phyloP scores from a whole-genome alignment of 2,113 vertebrate genomes.

The Peromyscus polionotus region DNA sequence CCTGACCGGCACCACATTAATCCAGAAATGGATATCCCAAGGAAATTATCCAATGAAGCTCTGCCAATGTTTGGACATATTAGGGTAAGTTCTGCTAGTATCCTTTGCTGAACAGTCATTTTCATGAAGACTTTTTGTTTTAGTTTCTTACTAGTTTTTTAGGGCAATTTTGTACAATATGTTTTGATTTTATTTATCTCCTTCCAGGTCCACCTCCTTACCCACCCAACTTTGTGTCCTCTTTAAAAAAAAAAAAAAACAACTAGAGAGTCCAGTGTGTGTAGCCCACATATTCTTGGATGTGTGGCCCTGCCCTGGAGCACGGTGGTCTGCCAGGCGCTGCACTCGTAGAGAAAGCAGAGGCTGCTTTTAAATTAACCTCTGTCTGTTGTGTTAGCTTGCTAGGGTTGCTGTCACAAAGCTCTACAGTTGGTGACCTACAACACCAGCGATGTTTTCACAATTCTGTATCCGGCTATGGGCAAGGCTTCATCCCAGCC shows the following conservation, averaged over 20 bases:
- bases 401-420: background rate
- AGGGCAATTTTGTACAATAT: background rate
- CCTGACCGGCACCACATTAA: slow-evolving; percentile 86
- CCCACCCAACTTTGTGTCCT: background rate
- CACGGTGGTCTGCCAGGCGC: background rate
- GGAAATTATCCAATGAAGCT: slow-evolving; percentile 65
- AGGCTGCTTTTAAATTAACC: background rate
- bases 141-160: background rate
- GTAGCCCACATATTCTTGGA: background rate
- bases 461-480: background rate
- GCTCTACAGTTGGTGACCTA: background rate
- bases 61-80: slow-evolving; percentile 71
- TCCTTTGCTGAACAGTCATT: background rate
- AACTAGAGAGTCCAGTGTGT: background rate
- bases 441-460: no score
- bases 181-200: background rate
- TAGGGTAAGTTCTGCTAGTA: slow-evolving; percentile 80
- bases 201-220: background rate
- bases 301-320: background rate
- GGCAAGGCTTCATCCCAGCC: background rate
- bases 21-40: slow-evolving; percentile 80
- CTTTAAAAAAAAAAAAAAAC: no score
- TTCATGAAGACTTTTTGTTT: background rate
- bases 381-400: background rate
- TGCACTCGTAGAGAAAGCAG: background rate